Conservation (phyloP, 2,888 invertebrate species). For the Orthosia cruda region DNA sequence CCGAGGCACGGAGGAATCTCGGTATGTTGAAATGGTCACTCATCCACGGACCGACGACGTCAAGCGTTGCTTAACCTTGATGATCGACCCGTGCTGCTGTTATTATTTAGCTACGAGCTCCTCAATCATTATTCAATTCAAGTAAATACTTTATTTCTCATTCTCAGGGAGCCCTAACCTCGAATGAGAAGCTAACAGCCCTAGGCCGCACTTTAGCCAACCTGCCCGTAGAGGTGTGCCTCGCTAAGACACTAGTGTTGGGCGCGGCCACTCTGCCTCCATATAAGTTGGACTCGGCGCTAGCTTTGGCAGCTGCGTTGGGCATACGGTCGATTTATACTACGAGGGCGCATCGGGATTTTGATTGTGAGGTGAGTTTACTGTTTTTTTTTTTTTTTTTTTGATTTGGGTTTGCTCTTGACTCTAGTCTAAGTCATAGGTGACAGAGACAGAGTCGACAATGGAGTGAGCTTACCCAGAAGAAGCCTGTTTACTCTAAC, state of each 20-base stretch:
- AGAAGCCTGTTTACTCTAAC: no score
- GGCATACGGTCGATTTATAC: constrained; percentile 99
- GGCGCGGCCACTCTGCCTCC: constrained; percentile 97
- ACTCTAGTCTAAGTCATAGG: no score
- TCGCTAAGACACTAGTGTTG: constrained; percentile 99
- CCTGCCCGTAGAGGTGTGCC: constrained; percentile 98
- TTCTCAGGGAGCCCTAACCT: constrained; percentile 95
- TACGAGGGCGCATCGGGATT: constrained; percentile 96
- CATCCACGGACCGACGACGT: no score
- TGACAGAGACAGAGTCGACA: no score
- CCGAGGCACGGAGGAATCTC: no score
- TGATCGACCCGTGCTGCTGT: no score
- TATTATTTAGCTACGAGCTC: no score
- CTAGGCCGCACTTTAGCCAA: constrained; percentile 97
- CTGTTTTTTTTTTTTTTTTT: neutral
- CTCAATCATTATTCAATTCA: no score
- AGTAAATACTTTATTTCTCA: neutral
- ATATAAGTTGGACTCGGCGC: constrained; percentile 93
- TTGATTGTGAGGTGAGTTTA: constrained; percentile 94
- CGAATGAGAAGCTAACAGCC: constrained; percentile 96
- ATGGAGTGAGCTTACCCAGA: no score
- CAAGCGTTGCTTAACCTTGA: no score
- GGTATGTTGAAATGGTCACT: no score
- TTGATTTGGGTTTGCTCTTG: no score
- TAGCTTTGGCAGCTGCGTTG: constrained; percentile 97